A percentile compares a stretch with the other conserved stretches of the same genome.
Evolutionary conservation across 2,797 vertebrate species (phyloP).

Genomic region (Galaxias olidus): DNA sequence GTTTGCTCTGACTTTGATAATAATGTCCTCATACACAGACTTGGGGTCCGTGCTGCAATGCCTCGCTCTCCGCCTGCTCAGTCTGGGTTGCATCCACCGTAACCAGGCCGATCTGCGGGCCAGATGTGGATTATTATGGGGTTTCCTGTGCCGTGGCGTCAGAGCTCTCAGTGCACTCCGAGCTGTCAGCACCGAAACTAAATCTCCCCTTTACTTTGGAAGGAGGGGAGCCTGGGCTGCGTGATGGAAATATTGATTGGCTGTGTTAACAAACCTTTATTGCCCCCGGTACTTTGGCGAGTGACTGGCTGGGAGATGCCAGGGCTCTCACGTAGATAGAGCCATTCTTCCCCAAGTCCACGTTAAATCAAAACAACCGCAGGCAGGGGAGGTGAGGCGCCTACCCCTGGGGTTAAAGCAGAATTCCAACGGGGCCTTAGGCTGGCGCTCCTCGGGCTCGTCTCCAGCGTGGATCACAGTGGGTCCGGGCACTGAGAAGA

Average conservation of each 20-base stretch:
- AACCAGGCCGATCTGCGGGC: not conserved
- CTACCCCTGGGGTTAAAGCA: not conserved
- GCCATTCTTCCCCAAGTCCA: conserved; percentile 18
- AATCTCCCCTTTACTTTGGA: conserved; percentile 36
- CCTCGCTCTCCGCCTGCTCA: not conserved
- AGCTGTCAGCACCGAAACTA: conserved; percentile 30
- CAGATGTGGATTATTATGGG: conserved; percentile 29
- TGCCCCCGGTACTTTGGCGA: conserved; percentile 43
- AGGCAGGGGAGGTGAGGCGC: conserved; percentile 26
- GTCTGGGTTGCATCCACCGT: no score
- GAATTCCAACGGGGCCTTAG: no score
- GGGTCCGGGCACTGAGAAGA: no score
- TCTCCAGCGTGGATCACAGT: no score
- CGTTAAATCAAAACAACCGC: conserved; percentile 45
- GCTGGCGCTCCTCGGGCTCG: no score
- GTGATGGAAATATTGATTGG: conserved; percentile 58
- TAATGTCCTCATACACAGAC: no score
- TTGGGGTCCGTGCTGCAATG: not conserved
- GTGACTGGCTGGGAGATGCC: conserved; percentile 26
- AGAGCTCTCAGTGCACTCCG: conserved; percentile 15
- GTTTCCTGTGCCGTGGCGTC: conserved; percentile 16
- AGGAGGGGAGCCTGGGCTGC: conserved; percentile 20
- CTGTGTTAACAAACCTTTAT: conserved; percentile 66
- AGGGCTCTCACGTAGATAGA: conserved; percentile 41
- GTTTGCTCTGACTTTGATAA: no score